phyloP scores from a whole-genome alignment of 2,113 vertebrate genomes.

The Cyprinodon tularosa region DNA sequence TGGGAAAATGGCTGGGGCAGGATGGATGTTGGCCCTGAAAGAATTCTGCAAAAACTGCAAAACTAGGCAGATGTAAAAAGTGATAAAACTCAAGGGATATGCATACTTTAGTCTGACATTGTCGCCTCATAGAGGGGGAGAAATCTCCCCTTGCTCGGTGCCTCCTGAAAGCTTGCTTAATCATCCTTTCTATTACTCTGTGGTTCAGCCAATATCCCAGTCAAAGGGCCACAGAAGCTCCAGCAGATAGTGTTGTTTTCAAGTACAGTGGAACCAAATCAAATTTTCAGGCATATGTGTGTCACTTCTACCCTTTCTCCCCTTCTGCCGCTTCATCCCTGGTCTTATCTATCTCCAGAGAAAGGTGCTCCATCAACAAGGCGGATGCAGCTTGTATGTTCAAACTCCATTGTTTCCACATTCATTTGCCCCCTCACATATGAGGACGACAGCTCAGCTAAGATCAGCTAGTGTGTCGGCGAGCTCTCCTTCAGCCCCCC shows the following conservation, averaged over 20 bases:
- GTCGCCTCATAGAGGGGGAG: neutral
- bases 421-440: constrained; percentile 18
- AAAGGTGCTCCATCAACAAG: constrained; percentile 40
- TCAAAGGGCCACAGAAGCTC: constrained; percentile 30
- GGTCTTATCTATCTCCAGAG: constrained; percentile 57
- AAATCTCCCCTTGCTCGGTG: constrained; percentile 11
- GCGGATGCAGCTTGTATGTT: constrained; percentile 12
- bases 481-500: constrained; percentile 38
- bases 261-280: constrained; percentile 45
- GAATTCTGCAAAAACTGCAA: neutral
- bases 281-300: constrained; percentile 37
- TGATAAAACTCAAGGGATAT: neutral
- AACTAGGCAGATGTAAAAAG: neutral
- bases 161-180: constrained; percentile 30
- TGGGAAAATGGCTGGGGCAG: neutral
- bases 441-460: constrained; percentile 28
- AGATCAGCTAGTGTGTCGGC: constrained; percentile 45
- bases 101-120: neutral
- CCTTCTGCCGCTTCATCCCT: constrained; percentile 27
- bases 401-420: constrained; percentile 24
- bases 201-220: constrained; percentile 40
- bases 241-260: constrained; percentile 23
- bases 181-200: constrained; percentile 25
- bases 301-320: constrained; percentile 42
- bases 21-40: neutral